A percentile compares a stretch with the other conserved stretches of the same genome.
Evolutionary conservation across 2,888 invertebrate genomes (phyloP).

Genomic region (Stenchaetothrips biformis): DNA sequence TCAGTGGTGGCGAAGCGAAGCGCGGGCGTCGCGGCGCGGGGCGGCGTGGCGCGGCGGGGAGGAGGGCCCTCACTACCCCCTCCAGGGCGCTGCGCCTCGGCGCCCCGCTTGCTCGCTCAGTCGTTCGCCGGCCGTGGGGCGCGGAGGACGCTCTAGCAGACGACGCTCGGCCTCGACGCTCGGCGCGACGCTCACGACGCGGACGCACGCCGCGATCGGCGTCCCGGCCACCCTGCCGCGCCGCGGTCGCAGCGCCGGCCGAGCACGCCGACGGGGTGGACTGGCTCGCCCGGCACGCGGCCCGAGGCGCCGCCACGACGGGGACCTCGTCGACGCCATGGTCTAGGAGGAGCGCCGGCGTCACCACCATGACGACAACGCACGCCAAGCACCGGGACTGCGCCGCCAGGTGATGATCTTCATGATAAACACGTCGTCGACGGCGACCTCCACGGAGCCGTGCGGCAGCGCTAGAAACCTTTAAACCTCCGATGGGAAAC

Average conservation of each 20-base stretch:
- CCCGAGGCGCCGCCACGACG: not conserved
- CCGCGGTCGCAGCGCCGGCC: not conserved
- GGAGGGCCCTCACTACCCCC: not conserved
- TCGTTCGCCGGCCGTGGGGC: constrained; percentile 13
- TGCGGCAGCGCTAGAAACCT: no score
- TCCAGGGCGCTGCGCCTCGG: not conserved
- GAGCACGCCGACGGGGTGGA: not conserved
- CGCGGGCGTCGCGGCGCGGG: not conserved
- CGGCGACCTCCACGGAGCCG: no score
- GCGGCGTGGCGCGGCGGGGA: not conserved
- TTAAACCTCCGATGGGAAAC: no score
- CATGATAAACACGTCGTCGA: not conserved
- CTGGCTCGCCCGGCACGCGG: not conserved
- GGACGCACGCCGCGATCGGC: not conserved
- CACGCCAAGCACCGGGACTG: not conserved
- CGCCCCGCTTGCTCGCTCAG: not conserved
- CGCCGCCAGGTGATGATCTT: not conserved
- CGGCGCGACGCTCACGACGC: not conserved
- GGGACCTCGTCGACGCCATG: not conserved
- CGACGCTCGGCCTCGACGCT: not conserved
- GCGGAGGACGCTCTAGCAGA: constrained; percentile 8
- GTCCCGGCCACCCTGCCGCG: not conserved
- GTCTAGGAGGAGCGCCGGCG: not conserved
- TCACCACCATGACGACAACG: not conserved
- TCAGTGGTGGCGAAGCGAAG: not conserved